Percentiles rank a stretch among this genome's conserved stretches.
Evolutionary conservation across 2,797 vertebrate species (phyloP).

Genomic region (Platyrinchus mystaceus): DNA sequence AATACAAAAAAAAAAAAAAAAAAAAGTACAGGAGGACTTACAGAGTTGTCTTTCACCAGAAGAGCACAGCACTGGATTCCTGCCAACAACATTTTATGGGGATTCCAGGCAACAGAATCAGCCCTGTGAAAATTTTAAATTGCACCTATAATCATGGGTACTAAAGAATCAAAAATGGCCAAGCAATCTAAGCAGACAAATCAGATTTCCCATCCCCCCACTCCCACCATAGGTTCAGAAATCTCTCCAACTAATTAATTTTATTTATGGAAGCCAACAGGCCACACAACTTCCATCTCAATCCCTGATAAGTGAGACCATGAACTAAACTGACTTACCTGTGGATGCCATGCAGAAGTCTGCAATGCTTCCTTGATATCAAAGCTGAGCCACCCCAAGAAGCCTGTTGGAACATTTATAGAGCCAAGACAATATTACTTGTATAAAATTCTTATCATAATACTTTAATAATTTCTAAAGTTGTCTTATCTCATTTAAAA

Average conservation of each 20-base stretch:
- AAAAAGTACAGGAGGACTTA: conserved; percentile 57
- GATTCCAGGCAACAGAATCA: conserved; percentile 87
- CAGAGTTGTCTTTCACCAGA: conserved; percentile 82
- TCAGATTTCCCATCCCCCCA: neutral
- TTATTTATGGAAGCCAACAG: neutral
- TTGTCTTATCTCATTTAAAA: neutral
- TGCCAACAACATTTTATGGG: conserved; percentile 89
- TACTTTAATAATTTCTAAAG: neutral
- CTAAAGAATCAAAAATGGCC: neutral
- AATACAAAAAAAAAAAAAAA: neutral
- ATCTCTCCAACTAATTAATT: neutral
- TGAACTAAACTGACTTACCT: conserved; percentile 70
- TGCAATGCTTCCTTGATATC: conserved; percentile 79
- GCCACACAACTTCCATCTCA: neutral
- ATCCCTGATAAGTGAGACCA: neutral
- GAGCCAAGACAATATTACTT: neutral
- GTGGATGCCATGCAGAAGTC: conserved; percentile 81
- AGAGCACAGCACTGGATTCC: conserved; percentile 87
- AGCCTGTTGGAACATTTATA: conserved; percentile 75
- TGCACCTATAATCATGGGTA: neutral
- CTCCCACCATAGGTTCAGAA: neutral
- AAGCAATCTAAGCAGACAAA: neutral
- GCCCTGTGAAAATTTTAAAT: conserved; percentile 66
- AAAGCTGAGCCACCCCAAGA: conserved; percentile 88
- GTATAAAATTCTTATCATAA: neutral